Base-by-base conservation (phyloP, 2,113 vertebrate species). In the Sceloporus tristichus region DNA sequence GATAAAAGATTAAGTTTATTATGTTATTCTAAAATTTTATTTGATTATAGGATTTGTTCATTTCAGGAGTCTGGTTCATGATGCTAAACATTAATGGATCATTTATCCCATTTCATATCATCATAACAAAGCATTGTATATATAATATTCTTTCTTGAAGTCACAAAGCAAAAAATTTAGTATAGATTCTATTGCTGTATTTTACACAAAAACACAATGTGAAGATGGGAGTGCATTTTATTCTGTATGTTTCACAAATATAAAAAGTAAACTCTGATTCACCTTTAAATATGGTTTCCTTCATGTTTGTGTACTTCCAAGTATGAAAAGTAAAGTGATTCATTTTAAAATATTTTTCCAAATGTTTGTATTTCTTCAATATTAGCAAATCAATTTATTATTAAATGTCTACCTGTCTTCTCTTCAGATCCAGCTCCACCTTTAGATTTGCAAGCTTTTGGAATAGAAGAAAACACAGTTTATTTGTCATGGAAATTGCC, bases 401-500 rank as follows among this genome's bases (percentile, higher is more conserved):
- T 27, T 13, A 19, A 65, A 42, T 93, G 9, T 25, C 6, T 16
- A 74, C 42, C 4, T 85, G n/a, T 90, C 3, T 65, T 92, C 90
- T 10, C 82, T 85, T 56, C 88, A 98, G 97, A 94, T 90, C 97
- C 98, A 88, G 97, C 94, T 53, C 94, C 93, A 84, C 98, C 98
- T 1, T 95, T 96, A 90, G 95, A 97, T 90, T 92, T 98, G 65
- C 86, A 94, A 82, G 95, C 97, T 88, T 96, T 97, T 79, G 97
- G 97, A 65, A 95, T 97, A 89, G 96, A 96, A 88, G 96, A 96
- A 88, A 97, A 94, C 42, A 92, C 95, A 18, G 92, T 96, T 84
- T 97, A 97, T 94, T 92, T 98, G 85, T 97, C 96, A 84, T 98
- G 98, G 98, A 97, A 96, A 85, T 87, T 89, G 27, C 96, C 97